phyloP scores from a whole-genome alignment of 35 echinoderm and acorn worm species.

The Strongylocentrotus purpuratus region DNA sequence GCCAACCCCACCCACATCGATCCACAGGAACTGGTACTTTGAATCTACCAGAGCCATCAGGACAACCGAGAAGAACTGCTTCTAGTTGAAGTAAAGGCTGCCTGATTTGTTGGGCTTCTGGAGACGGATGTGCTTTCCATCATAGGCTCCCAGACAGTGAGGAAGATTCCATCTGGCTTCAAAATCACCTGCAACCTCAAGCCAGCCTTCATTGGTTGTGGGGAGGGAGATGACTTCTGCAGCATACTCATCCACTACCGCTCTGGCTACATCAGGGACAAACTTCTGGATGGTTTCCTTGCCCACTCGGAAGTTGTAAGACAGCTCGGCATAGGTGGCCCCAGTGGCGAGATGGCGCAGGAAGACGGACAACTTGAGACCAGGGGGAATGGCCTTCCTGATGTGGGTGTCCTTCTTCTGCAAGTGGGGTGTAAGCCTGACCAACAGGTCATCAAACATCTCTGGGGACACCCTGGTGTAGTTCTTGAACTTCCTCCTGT shows the following conservation, averaged over 20 bases:
- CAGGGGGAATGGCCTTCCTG: slow-evolving; percentile 21
- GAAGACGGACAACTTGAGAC: slow-evolving; percentile 29
- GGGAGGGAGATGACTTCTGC: slow-evolving; percentile 27
- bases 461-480: slow-evolving; percentile 23
- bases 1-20: too few species aligned
- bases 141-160: slow-evolving; percentile 71
- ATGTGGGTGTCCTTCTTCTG: slow-evolving; percentile 28
- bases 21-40: too few species aligned
- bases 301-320: slow-evolving; percentile 27
- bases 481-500: slow-evolving; percentile 31
- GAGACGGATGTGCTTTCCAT: slow-evolving; percentile 58
- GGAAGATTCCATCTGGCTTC: slow-evolving; percentile 66
- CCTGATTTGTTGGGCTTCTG: too few species aligned
- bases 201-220: slow-evolving; percentile 53
- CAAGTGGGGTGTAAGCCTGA: slow-evolving; percentile 22
- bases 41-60: too few species aligned
- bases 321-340: slow-evolving; percentile 29
- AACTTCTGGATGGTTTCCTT: slow-evolving; percentile 36
- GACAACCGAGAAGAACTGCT: too few species aligned
- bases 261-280: slow-evolving; percentile 21
- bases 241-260: slow-evolving; percentile 19
- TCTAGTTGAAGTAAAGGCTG: too few species aligned
- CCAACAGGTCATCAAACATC: slow-evolving; percentile 24
- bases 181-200: slow-evolving; percentile 48
- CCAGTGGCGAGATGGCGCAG: slow-evolving; percentile 28